Percentiles rank a stretch among this genome's conserved stretches.
phyloP scores from a whole-genome alignment of 2,113 vertebrate species.

The Probosciger aterrimus region DNA sequence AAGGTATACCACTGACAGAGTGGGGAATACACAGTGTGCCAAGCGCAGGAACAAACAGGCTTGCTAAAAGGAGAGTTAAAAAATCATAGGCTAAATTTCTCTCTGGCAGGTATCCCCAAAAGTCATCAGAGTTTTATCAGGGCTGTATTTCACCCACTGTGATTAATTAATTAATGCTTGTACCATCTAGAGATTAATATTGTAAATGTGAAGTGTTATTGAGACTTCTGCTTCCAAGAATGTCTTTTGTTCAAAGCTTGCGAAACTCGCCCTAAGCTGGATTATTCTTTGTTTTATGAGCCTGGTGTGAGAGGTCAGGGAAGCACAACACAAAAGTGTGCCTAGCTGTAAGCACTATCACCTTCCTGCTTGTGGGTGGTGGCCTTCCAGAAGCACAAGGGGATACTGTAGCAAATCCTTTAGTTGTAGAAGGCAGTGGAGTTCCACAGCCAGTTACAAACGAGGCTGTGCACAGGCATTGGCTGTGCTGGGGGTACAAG shows the following conservation, averaged over 20 bases:
- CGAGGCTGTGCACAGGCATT: rapidly evolving
- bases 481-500: neutral
- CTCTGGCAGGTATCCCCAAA: neutral
- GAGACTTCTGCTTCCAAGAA: neutral
- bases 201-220: neutral
- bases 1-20: neutral
- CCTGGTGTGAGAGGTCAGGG: neutral
- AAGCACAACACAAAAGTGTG: neutral
- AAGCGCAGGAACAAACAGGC: neutral
- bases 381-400: neutral
- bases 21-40: neutral
- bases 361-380: neutral
- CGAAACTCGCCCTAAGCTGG: neutral
- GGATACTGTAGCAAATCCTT: neutral
- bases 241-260: neutral
- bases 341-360: neutral
- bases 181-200: neutral
- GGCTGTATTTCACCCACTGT: neutral
- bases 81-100: neutral
- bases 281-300: neutral
- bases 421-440: neutral
- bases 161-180: neutral
- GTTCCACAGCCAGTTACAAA: neutral
- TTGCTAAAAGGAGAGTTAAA: neutral
- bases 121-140: neutral